Evolutionary conservation across 2,113 vertebrate genomes (phyloP).

Genomic region (Turnix velox): DNA sequence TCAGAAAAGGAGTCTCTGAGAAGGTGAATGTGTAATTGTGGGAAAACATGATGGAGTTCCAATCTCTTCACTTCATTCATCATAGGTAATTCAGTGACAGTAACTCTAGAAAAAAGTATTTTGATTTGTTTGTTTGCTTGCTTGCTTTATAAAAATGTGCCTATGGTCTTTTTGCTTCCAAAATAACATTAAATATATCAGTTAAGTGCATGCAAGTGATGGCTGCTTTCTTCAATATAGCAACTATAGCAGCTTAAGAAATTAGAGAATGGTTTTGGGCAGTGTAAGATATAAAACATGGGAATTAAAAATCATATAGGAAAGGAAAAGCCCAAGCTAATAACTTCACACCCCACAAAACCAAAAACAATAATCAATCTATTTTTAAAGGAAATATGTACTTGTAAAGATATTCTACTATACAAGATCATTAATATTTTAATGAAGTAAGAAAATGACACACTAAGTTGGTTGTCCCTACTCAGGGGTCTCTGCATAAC

Average conservation of each 20-base stretch:
- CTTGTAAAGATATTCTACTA: background rate
- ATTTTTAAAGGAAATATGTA: background rate
- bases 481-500: background rate
- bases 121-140: background rate
- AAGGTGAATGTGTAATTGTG: background rate
- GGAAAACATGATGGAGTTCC: background rate
- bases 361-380: background rate
- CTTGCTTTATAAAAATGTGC: background rate
- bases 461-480: background rate
- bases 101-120: background rate
- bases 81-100: background rate
- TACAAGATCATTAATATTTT: background rate
- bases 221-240: background rate
- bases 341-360: background rate
- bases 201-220: background rate
- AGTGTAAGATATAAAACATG: background rate
- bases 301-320: background rate
- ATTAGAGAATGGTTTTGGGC: background rate
- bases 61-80: background rate
- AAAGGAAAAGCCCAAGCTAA: background rate
- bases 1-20: background rate
- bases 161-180: background rate
- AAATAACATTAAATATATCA: background rate
- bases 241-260: background rate
- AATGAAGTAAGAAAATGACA: background rate